These are phyloP conservation scores for Otis tarda DNA, from an alignment of 2,113 vertebrate species.

Conservation along the genomic window DNA sequence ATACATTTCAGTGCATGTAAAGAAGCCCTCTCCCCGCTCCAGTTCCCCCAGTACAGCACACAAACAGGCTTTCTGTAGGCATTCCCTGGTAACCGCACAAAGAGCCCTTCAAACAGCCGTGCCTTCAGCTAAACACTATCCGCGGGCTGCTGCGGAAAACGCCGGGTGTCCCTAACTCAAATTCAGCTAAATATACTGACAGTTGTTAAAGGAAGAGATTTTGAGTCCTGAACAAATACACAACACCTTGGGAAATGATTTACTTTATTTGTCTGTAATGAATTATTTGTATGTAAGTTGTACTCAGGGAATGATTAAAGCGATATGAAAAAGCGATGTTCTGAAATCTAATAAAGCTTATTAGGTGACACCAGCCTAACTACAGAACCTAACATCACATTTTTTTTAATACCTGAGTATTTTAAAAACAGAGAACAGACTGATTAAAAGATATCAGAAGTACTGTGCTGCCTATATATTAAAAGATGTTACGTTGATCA, in stretches of 20 bases:
- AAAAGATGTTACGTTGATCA: background rate
- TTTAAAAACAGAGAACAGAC: background rate
- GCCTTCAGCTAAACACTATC: slow-evolving; percentile 4
- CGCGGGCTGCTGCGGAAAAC: background rate
- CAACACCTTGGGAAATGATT: background rate
- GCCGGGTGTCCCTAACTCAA: background rate
- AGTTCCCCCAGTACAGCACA: background rate
- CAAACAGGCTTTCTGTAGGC: slow-evolving; percentile 49
- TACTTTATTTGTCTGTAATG: background rate
- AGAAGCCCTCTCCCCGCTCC: background rate
- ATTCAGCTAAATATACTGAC: background rate
- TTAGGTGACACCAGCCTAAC: background rate
- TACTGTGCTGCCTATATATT: background rate
- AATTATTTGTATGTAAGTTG: background rate
- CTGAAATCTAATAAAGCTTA: background rate
- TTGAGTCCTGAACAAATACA: background rate
- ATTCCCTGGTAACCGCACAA: slow-evolving; percentile 52
- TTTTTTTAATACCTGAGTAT: background rate
- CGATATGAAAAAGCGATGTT: background rate
- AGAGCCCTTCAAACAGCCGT: slow-evolving; percentile 55
- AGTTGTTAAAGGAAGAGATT: background rate
- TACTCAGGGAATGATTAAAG: background rate
- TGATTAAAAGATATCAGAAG: background rate
- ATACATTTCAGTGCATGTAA: background rate
- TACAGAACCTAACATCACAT: background rate